These are phyloP conservation scores for Bombyx mandarina DNA, from an alignment of 1,140 invertebrate genomes.

Conservation along the genomic window DNA sequence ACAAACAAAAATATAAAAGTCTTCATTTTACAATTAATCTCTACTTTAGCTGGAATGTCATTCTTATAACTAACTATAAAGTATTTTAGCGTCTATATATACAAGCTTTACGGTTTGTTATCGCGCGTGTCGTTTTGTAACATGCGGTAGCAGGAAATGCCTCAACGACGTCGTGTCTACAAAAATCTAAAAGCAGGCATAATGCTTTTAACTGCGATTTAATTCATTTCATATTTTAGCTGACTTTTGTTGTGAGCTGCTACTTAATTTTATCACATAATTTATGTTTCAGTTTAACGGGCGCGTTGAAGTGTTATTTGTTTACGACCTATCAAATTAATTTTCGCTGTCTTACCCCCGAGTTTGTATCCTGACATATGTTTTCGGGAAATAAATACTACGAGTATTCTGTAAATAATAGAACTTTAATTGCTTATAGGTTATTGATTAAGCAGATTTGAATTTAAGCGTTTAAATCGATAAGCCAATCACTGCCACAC, in stretches of 20 bases:
- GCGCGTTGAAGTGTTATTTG: constrained; percentile 7
- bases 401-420: too few relatives aligned
- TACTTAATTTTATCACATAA: constrained; percentile 56
- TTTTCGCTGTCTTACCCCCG: too few relatives aligned
- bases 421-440: too few relatives aligned
- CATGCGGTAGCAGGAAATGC: constrained; percentile 60
- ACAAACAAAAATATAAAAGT: constrained; percentile 60
- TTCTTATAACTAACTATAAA: constrained; percentile 16
- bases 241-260: constrained; percentile 43
- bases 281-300: constrained; percentile 32
- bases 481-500: too few relatives aligned
- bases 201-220: constrained; percentile 65
- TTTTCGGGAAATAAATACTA: too few relatives aligned
- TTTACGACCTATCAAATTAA: constrained; percentile 1
- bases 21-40: constrained; percentile 68
- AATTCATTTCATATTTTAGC: constrained; percentile 64
- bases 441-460: too few relatives aligned
- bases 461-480: too few relatives aligned
- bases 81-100: neutral
- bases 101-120: too few relatives aligned
- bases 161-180: constrained; percentile 49
- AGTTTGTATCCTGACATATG: too few relatives aligned
- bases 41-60: constrained; percentile 47
- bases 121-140: constrained; percentile 9
- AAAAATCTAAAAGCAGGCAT: constrained; percentile 63